These are phyloP conservation scores for Tenodera sinensis DNA, from an alignment of 2,888 invertebrate genomes.

Conservation along the genomic window DNA sequence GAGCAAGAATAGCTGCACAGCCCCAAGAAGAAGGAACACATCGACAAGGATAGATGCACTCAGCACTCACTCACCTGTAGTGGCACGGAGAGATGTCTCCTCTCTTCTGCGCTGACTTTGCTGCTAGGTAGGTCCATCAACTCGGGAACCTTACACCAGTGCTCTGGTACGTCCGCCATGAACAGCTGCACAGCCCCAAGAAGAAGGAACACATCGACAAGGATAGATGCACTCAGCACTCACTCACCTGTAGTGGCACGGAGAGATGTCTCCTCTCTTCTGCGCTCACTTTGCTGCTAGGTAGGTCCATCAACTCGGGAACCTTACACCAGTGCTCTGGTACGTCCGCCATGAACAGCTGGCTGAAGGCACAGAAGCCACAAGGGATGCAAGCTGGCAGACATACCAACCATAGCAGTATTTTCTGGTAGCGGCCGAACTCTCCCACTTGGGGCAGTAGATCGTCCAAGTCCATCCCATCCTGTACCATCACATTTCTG, in stretches of 20 bases:
- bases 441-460: conserved; percentile 81
- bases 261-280: conserved; percentile 60
- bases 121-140: conserved; percentile 50
- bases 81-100: conserved; percentile 54
- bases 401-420: conserved; percentile 80
- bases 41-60: too few species aligned
- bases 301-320: conserved; percentile 58
- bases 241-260: conserved; percentile 22
- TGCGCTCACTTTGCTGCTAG: conserved; percentile 37
- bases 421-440: conserved; percentile 84
- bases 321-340: conserved; percentile 83
- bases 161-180: conserved; percentile 81
- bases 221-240: too few species aligned
- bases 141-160: conserved; percentile 77
- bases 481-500: conserved; percentile 38
- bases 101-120: conserved; percentile 45
- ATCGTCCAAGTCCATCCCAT: conserved; percentile 76
- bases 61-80: conserved; percentile 22
- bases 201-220: too few species aligned
- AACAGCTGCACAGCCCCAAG: too few species aligned
- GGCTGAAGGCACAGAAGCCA: conserved; percentile 89
- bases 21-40: too few species aligned
- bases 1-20: too few species aligned
- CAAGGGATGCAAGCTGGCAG: conserved; percentile 86
- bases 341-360: conserved; percentile 85